Evolutionary conservation across 2,113 vertebrate genomes (phyloP), one percentile per base, ranked within the genome.

Genomic region (Megaleporinus macrocephalus): DNA sequence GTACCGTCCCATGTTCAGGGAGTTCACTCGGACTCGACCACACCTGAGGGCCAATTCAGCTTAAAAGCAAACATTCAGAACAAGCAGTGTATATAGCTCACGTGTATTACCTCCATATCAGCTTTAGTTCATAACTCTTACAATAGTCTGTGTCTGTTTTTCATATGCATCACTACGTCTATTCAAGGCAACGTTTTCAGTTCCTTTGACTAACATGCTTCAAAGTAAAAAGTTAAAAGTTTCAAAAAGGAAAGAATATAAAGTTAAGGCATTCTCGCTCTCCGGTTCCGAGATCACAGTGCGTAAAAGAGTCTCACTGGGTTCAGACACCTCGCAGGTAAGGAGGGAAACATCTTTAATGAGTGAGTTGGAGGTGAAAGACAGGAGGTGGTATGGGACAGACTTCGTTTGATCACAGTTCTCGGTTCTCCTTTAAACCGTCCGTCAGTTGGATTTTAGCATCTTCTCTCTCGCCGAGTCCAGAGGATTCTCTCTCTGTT

Each of bases 181-280:
- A 11, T 71, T 79, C 27, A 22, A 36, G n/a, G 22, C 22, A 30
- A 22, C n/a, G 24, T 47, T 14, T 12, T 71, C 14, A 59, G 55
- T 61, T 69, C n/a, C 16, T 53, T 72, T 20, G n/a, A 76, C 20
- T 5, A 72, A 65, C 29, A 57, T 63, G 69, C 33, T 63, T 66
- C 10, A 44, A 44, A 44, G 41, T 44, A 76, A 62, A 79, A 73
- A 22, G 20, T 63, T 14, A 74, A 22, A 55, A 44, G 53, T 10
- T 14, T 82, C 29, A 62, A 74, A 81, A 81, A 15, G n/a, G 71
- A 80, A 59, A 80, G 69, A 12, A 14, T 79, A 72, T 62, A 80
- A 80, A 51, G 57, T 80, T 80, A 80, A 80, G 79, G 71, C 79
- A 74, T 74, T 53, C 41, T 20, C 41, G 26, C 71, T 44, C 66